Base-by-base conservation (phyloP, 2,888 invertebrate species). In the Himalopsyche tibetana region DNA sequence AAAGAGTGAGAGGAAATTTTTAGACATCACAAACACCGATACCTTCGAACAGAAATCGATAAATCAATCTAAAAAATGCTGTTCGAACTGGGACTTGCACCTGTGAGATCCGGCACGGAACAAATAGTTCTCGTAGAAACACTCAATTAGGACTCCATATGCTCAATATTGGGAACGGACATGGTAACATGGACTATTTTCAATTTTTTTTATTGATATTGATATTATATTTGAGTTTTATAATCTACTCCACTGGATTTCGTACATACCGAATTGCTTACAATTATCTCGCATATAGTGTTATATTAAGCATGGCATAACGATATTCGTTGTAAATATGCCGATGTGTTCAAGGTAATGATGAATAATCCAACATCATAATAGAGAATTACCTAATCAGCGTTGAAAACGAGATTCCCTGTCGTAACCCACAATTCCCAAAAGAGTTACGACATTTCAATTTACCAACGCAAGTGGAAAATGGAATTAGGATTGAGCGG, bases 361-460 rank as follows among this genome's bases (percentile, higher is more conserved):
- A 36, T 74, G 74, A 74, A 74, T 74, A 74, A 74, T 74, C 74
- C 38, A 74, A 4, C 12, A 36, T 74, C 63, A 74, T 74, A 74
- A 74, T 74, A 63, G 74, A 36, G 74, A 15, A 74, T 74, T 74
- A 74, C 74, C 36, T 74, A 74, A 74, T 74, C 74, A 74, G 6
- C 74, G 74, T 74, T 74, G 74, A 74, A 74, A 74, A 74, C 36
- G 74, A 74, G 74, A 74, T 74, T 74, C 74, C 74, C 38, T 15
- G 38, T 74, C 19, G 74, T 74, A 36, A 19, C 28, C 74, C 92
- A 92, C 92, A 93, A 93, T 93, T 93, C 93, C 93, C 93, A 92
- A 91, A 93, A 93, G 93, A 93, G 93, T 93, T 93, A 93, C 93
- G 93, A 93, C 93, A 93, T 93, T 93, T 93, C 93, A 93, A 93